phyloP scores from a whole-genome alignment of 2,797 vertebrate genomes.

The Dromococcyx pavoninus region DNA sequence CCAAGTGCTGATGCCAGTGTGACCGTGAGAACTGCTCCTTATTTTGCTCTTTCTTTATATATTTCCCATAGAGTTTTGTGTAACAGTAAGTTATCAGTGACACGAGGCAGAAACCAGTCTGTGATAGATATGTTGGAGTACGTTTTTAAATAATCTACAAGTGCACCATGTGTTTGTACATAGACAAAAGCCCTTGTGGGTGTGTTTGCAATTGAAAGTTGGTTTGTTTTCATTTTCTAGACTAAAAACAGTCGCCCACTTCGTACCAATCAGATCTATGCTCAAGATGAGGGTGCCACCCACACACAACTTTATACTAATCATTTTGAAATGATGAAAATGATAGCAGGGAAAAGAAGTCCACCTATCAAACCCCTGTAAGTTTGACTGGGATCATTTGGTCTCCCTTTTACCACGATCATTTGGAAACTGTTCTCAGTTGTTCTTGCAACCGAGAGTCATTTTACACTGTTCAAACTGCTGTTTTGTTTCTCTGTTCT shows the following conservation, averaged over 20 bases:
- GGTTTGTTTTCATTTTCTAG: conserved; percentile 72
- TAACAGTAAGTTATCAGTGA: conserved; percentile 63
- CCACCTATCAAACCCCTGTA: conserved; percentile 93
- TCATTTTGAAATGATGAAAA: conserved; percentile 93
- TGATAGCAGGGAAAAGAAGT: conserved; percentile 92
- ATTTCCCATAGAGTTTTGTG: conserved; percentile 63
- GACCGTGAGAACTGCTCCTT: conserved; percentile 61
- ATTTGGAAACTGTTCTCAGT: not conserved
- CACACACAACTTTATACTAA: conserved; percentile 91
- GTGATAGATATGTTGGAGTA: conserved; percentile 62
- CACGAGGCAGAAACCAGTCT: conserved; percentile 60
- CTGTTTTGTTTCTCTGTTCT: not conserved
- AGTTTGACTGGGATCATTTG: conserved; percentile 24
- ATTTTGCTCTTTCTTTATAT: conserved; percentile 53
- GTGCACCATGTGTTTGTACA: not conserved
- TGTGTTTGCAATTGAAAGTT: conserved; percentile 12
- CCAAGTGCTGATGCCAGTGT: conserved; percentile 64
- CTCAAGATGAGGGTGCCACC: conserved; percentile 90
- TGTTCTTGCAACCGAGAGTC: not conserved
- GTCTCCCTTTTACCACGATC: not conserved
- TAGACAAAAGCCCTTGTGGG: not conserved
- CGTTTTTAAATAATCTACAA: conserved; percentile 50
- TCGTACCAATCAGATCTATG: conserved; percentile 92
- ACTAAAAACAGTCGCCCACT: conserved; percentile 93
- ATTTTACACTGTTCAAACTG: not conserved